A percentile compares a stretch with the other conserved stretches of the same genome.
Evolutionary conservation across 2,888 invertebrate genomes (phyloP).

Genomic region (Platerodrilus igneus): DNA sequence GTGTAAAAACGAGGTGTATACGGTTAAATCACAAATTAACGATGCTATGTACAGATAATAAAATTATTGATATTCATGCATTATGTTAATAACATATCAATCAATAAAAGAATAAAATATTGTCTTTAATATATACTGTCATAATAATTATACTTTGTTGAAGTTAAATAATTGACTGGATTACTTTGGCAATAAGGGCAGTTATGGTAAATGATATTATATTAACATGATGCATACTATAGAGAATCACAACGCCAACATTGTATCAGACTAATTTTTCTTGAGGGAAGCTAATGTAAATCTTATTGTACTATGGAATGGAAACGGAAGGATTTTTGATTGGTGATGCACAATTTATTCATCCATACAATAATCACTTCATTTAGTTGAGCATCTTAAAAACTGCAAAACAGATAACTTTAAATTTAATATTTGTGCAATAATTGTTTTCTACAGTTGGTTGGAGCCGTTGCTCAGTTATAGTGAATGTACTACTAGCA

Average conservation of each 20-base stretch:
- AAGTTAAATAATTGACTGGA: constrained; percentile 30
- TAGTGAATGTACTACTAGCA: too few relatives aligned
- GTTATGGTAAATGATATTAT: constrained; percentile 20
- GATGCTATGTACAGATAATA: too few relatives aligned
- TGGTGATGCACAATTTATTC: constrained; percentile 24
- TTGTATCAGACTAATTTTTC: constrained; percentile 17
- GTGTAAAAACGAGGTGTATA: constrained; percentile 18
- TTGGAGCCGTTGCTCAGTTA: too few relatives aligned
- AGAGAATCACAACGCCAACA: constrained; percentile 29
- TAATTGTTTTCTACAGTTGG: too few relatives aligned
- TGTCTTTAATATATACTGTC: constrained; percentile 28
- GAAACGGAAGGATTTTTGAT: constrained; percentile 33
- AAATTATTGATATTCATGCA: too few relatives aligned
- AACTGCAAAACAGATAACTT: too few relatives aligned
- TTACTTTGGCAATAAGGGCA: constrained; percentile 29
- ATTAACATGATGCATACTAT: constrained; percentile 8
- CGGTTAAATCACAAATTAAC: constrained; percentile 15
- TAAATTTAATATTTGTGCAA: too few relatives aligned
- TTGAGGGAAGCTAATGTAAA: constrained; percentile 21
- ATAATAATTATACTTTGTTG: constrained; percentile 17
- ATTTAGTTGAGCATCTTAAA: too few relatives aligned
- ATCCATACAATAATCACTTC: constrained; percentile 21
- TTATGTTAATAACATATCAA: too few relatives aligned
- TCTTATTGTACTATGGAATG: constrained; percentile 36
- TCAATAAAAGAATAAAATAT: constrained; percentile 29